phyloP scores from a whole-genome alignment of 2,113 vertebrate genomes.

The Otocyon megalotis region DNA sequence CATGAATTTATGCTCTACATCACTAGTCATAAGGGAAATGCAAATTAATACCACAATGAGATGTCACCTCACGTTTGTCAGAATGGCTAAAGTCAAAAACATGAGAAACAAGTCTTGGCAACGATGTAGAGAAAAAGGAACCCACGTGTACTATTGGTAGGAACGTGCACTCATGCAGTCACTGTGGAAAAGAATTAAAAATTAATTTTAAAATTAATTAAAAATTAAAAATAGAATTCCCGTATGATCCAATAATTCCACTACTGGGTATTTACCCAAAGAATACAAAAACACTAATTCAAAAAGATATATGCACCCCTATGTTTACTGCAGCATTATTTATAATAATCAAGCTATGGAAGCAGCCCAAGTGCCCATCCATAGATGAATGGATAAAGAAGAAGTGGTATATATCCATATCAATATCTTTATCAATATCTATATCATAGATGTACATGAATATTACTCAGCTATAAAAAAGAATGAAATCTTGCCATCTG shows the following conservation, averaged over 20 bases:
- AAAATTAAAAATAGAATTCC: background rate
- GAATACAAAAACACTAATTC: background rate
- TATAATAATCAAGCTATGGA: too few relatives aligned
- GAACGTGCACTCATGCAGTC: background rate
- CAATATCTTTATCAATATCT: too few relatives aligned
- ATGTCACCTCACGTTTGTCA: background rate
- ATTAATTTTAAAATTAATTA: too few relatives aligned
- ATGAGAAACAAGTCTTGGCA: background rate
- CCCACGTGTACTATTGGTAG: background rate
- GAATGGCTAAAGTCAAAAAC: background rate
- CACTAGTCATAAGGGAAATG: background rate
- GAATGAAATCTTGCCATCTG: background rate
- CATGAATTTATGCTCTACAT: background rate
- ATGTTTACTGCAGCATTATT: too few relatives aligned
- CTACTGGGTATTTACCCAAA: background rate
- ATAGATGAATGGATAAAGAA: background rate
- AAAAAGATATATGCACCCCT: background rate
- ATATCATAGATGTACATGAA: background rate
- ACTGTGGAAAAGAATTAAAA: background rate
- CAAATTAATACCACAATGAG: background rate
- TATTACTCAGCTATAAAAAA: background rate
- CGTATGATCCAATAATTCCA: background rate
- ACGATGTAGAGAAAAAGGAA: background rate
- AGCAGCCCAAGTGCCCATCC: background rate
- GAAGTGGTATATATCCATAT: background rate